phyloP scores from a whole-genome alignment of 2,113 vertebrate genomes.

The Indicator maculatus region DNA sequence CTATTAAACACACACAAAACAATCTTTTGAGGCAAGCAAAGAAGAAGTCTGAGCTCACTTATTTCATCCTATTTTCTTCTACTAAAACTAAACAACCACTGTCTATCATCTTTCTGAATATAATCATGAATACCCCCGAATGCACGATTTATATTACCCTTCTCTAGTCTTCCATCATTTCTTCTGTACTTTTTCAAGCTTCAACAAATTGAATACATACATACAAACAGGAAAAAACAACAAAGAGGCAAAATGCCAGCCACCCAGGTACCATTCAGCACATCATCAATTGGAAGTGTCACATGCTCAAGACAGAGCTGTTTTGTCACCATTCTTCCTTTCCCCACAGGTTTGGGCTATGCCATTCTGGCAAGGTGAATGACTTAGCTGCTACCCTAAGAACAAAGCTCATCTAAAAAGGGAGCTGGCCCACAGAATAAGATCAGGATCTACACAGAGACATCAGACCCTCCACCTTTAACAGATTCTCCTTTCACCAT shows the following conservation, averaged over 20 bases:
- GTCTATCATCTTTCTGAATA: conserved; percentile 30
- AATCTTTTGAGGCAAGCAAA: neutral
- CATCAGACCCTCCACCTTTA: accelerated
- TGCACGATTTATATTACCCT: neutral
- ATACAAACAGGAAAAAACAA: neutral
- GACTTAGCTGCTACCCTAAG: neutral
- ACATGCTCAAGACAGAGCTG: neutral
- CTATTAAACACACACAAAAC: conserved; percentile 1
- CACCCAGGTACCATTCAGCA: neutral
- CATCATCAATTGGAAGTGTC: neutral
- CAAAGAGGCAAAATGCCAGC: neutral
- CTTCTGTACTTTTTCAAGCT: neutral
- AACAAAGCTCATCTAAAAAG: neutral
- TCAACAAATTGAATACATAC: neutral
- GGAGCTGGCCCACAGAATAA: neutral
- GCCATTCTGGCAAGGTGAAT: accelerated
- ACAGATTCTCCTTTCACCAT: neutral
- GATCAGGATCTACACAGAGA: neutral
- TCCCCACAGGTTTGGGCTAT: neutral
- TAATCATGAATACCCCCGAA: neutral
- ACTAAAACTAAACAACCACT: conserved; percentile 1
- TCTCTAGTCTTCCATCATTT: neutral
- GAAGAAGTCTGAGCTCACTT: conserved; percentile 16
- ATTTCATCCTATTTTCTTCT: conserved; percentile 17
- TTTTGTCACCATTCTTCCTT: neutral